phyloP scores from a whole-genome alignment of 1,140 invertebrate species.

The Pseudoatta argentina region DNA sequence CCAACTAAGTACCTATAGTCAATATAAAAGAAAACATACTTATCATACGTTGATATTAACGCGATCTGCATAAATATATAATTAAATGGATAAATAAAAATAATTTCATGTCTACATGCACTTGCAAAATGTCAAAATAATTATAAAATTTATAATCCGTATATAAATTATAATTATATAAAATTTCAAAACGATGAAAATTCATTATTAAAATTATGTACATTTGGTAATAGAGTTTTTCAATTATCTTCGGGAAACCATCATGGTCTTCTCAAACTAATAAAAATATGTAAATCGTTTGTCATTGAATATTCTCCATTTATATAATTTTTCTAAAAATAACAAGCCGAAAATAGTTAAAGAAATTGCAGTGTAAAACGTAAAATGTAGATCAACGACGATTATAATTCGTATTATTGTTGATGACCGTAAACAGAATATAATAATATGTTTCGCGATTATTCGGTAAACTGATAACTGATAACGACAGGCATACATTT shows the following conservation, averaged over 20 bases:
- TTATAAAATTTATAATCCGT: too few relatives aligned
- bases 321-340: not conserved
- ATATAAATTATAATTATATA: too few relatives aligned
- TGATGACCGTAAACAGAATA: not conserved
- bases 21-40: too few relatives aligned
- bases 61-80: too few relatives aligned
- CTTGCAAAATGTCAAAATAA: too few relatives aligned
- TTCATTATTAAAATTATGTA: not conserved
- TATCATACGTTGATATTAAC: too few relatives aligned
- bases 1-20: too few relatives aligned
- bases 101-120: too few relatives aligned
- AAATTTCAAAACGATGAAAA: too few relatives aligned
- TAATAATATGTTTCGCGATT: not conserved
- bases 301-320: not conserved
- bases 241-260: not conserved
- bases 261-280: not conserved
- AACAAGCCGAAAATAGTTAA: not conserved
- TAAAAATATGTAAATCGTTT: not conserved
- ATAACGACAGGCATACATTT: conserved; percentile 2
- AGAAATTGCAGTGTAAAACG: not conserved
- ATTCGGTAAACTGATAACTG: conserved; percentile 12
- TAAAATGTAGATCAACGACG: not conserved
- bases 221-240: not conserved
- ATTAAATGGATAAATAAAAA: too few relatives aligned
- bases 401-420: not conserved